phyloP scores from a whole-genome alignment of 2,113 vertebrate genomes.

The Rhinichthys klamathensis region DNA sequence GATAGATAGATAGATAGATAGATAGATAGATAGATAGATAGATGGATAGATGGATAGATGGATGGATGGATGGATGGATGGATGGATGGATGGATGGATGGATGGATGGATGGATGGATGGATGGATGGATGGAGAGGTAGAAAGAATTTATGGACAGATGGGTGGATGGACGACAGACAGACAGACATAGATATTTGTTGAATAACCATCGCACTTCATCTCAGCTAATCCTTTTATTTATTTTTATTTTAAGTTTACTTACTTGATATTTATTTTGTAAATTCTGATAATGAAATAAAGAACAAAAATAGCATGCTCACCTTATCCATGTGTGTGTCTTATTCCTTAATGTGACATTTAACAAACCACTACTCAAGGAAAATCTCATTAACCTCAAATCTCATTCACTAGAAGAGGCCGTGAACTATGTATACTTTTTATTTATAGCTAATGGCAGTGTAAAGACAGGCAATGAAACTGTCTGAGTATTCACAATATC shows the following conservation, averaged over 20 bases:
- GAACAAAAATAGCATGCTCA: neutral
- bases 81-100: neutral
- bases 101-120: too few species aligned
- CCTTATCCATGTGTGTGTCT: neutral
- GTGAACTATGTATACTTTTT: neutral
- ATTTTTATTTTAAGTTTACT: too few species aligned
- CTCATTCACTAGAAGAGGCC: neutral
- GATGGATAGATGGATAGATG: too few species aligned
- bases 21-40: neutral
- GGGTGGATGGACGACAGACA: too few species aligned
- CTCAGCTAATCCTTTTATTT: too few species aligned
- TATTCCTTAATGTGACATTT: neutral
- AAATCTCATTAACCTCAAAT: constrained; percentile 20
- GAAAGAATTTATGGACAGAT: too few species aligned
- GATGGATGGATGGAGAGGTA: too few species aligned
- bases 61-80: neutral
- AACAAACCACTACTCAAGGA: constrained; percentile 9
- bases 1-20: neutral
- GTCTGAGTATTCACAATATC: neutral
- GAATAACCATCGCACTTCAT: too few species aligned
- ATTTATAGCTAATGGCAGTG: neutral
- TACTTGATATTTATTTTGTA: neutral
- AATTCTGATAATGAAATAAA: neutral
- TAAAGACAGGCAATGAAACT: neutral
- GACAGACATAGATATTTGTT: too few species aligned